Evolutionary conservation across 2,797 vertebrate species (phyloP).

Genomic region (Hephaestus fuliginosus): DNA sequence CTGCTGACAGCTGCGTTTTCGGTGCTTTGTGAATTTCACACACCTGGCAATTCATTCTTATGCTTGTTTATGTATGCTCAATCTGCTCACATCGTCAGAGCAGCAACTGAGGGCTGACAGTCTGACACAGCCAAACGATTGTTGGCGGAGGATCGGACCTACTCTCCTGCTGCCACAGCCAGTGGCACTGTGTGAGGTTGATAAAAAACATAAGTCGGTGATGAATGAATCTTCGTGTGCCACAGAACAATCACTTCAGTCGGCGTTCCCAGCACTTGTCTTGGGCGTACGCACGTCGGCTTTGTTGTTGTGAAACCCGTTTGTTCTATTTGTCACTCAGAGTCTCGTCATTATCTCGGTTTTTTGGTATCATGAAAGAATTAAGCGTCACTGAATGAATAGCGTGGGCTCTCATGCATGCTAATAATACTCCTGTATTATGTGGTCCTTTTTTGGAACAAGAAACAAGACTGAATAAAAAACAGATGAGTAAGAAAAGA

Average conservation of each 20-base stretch:
- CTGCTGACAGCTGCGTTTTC: not conserved
- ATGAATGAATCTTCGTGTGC: constrained; percentile 18
- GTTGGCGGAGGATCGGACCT: constrained; percentile 33
- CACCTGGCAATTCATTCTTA: not conserved
- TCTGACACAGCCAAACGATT: constrained; percentile 13
- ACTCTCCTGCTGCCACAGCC: constrained; percentile 1
- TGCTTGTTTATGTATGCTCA: constrained; percentile 18
- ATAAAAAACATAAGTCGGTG: constrained; percentile 33
- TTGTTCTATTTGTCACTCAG: constrained; percentile 23
- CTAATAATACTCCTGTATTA: not conserved
- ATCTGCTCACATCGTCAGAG: constrained; percentile 9
- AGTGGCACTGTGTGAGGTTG: constrained; percentile 26
- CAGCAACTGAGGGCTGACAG: not conserved
- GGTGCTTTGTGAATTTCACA: constrained; percentile 9
- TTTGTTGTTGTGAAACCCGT: constrained; percentile 3
- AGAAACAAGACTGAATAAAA: not conserved
- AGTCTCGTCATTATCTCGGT: not conserved
- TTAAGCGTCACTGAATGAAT: not conserved
- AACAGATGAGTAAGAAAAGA: not conserved
- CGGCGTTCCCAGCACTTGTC: constrained; percentile 10
- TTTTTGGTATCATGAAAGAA: not conserved
- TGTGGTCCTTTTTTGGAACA: not conserved
- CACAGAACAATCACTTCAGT: constrained; percentile 23
- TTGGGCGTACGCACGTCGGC: not conserved
- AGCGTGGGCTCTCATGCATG: not conserved